Base-by-base conservation (phyloP, 2,797 vertebrate genomes). In the Gila robusta region DNA sequence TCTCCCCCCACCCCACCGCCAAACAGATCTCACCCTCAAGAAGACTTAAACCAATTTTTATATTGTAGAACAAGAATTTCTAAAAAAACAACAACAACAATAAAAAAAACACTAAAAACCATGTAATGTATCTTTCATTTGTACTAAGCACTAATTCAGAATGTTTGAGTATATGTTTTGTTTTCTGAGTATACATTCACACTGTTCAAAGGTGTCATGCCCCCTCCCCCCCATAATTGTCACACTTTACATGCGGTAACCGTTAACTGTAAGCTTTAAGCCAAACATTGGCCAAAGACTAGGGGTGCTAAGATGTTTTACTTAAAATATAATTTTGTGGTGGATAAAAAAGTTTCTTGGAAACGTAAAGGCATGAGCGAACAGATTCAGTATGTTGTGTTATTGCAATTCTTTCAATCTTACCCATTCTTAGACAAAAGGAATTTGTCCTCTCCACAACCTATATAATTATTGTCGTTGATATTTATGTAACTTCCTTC, bases 1-100 rank as follows among this genome's bases (percentile, higher is more conserved):
- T 39, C 32, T 17, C 12, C 23, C 37, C 14, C 41, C 17, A 12
- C 39, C 26, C 7, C n/a, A 23, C 17, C 5, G 1, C n/a, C 39
- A 28, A 80, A 80, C 41, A 80, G 39, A 47, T 67, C 21, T 79
- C 37, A 67, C 26, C 62, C 3, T 32, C 62, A 64, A 79, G 56
- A 28, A 79, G 54, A 78, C 8, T 41, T 59, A 62, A 59, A 28
- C n/a, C 10, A 28, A 54, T 62, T 9, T 35, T 5, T 41, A 62
- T 41, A 19, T 79, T 5, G 14, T 62, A 19, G 37, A 62, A 59
- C 16, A 62, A n/a, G 0, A n/a, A 37, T 35, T 23, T 21, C 28
- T 19, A 47, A 41, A 16, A 47, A 14, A 14, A 44, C 0, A 11
- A 35, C 1, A 32, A 32, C 1, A 39, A 7, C 6, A 39, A 39